Evolutionary conservation across 2,113 vertebrate species (phyloP).

Genomic region (Antigone vipio): DNA sequence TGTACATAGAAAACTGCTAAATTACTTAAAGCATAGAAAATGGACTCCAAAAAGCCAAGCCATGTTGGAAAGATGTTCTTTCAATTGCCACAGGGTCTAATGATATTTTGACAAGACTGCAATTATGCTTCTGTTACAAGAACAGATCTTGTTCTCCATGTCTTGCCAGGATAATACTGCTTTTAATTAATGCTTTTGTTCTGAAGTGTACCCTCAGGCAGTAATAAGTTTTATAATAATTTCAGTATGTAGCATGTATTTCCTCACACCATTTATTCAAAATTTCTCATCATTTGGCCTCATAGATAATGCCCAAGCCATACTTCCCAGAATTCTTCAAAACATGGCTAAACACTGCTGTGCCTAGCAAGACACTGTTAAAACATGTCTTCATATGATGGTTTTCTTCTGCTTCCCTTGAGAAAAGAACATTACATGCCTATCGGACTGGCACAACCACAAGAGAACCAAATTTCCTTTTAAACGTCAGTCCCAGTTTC

Average conservation of each 20-base stretch:
- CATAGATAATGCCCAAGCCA: not conserved
- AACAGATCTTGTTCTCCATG: constrained; percentile 19
- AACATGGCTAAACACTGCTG: not conserved
- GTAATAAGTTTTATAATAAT: constrained; percentile 49
- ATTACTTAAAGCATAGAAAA: not conserved
- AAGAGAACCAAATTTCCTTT: constrained; percentile 7
- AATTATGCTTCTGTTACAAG: constrained; percentile 49
- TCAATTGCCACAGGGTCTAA: constrained; percentile 21
- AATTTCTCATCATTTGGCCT: constrained; percentile 4
- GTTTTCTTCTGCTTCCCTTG: not conserved
- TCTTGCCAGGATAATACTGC: constrained; percentile 38
- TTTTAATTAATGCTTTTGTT: constrained; percentile 64
- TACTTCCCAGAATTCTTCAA: constrained; percentile 18
- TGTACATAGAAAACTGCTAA: not conserved
- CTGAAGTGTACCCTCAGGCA: constrained; percentile 26
- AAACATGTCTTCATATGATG: not conserved
- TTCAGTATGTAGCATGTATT: constrained; percentile 28
- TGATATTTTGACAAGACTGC: constrained; percentile 58
- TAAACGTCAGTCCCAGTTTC: not conserved
- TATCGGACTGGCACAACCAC: not conserved
- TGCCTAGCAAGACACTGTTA: not conserved
- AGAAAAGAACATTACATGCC: not conserved
- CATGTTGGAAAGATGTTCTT: not conserved
- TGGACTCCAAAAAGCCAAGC: not conserved
- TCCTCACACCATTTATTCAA: constrained; percentile 13